These are phyloP conservation scores for Bombus vancouverensis DNA, from an alignment of 1,140 invertebrate species.

Conservation along the genomic window DNA sequence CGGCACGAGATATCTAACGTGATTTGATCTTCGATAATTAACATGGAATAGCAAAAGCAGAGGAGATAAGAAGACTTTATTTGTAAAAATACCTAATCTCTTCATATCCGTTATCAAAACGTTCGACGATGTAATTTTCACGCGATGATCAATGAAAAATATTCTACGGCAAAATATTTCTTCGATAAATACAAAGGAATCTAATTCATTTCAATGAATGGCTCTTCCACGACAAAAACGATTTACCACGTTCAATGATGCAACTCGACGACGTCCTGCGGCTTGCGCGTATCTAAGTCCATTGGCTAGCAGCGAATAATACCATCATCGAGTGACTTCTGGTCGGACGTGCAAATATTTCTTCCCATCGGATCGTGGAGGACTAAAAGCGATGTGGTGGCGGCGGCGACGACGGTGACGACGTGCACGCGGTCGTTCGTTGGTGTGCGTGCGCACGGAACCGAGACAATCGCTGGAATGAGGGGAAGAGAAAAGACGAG, in stretches of 20 bases:
- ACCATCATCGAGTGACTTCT: slow-evolving; percentile 44
- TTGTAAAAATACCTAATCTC: too few species aligned
- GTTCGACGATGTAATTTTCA: too few species aligned
- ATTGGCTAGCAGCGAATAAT: slow-evolving; percentile 26
- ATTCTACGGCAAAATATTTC: background rate
- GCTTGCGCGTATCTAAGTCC: background rate
- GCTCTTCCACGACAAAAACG: background rate
- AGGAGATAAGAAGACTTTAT: background rate
- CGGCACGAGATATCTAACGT: background rate
- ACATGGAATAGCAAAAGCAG: background rate
- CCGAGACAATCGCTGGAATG: slow-evolving; percentile 53
- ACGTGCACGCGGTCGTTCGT: background rate
- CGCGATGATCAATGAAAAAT: too few species aligned
- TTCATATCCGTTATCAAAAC: too few species aligned
- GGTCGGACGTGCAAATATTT: slow-evolving; percentile 49
- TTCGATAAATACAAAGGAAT: background rate
- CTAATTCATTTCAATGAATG: background rate
- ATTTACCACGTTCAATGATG: background rate
- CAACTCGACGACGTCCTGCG: background rate
- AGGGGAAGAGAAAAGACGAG: slow-evolving; percentile 54
- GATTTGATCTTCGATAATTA: background rate
- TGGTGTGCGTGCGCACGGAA: slow-evolving; percentile 36
- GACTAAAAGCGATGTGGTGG: background rate
- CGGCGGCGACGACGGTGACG: background rate
- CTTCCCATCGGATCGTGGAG: slow-evolving; percentile 6